Evolutionary conservation across 2,888 invertebrate species (phyloP).

Genomic region (Morinoia aosen): DNA sequence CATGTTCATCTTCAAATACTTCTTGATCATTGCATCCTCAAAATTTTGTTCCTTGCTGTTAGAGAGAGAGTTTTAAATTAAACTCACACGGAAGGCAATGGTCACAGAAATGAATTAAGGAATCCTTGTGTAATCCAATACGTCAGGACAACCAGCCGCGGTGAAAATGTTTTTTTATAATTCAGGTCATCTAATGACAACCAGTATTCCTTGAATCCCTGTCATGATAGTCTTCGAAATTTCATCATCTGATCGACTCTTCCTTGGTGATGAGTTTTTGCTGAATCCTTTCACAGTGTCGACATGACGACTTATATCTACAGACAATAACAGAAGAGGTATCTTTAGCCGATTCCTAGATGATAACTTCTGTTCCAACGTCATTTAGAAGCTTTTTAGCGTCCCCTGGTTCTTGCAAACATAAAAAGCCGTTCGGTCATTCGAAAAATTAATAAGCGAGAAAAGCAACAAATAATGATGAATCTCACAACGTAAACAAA

Average conservation of each 20-base stretch:
- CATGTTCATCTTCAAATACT: not conserved
- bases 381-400: not conserved
- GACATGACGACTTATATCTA: not conserved
- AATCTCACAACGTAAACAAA: not conserved
- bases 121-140: not conserved
- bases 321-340: not conserved
- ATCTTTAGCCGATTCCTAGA: not conserved
- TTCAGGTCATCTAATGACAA: not conserved
- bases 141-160: not conserved
- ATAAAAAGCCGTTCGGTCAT: not conserved
- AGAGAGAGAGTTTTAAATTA: not conserved
- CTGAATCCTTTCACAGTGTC: not conserved
- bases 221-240: not conserved
- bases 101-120: not conserved
- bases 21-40: not conserved
- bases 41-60: not conserved
- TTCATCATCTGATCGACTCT: not conserved
- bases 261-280: not conserved
- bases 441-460: not conserved
- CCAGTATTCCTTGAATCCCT: not conserved
- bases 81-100: not conserved
- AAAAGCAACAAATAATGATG: not conserved
- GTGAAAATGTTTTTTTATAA: not conserved
- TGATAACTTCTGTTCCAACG: not conserved
- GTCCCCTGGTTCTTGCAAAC: not conserved